phyloP scores from a whole-genome alignment of 1,140 invertebrate genomes.

The Rhizoglyphus robini region DNA sequence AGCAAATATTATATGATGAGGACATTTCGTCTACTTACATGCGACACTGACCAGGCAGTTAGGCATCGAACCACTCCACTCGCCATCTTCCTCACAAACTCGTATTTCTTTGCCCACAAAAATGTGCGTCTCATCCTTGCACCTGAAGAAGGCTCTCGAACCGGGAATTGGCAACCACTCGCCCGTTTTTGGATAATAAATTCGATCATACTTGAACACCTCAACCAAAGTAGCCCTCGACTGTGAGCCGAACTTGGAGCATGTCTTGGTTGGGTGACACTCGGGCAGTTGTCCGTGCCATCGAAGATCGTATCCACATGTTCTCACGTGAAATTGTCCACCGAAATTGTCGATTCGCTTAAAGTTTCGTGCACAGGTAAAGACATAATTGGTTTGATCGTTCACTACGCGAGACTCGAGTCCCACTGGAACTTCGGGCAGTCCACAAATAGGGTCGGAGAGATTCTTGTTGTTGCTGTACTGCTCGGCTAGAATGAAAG shows the following conservation, averaged over 20 bases:
- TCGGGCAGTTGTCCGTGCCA: slow-evolving; percentile 10
- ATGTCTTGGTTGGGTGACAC: neutral
- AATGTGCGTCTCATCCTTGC: slow-evolving; percentile 17
- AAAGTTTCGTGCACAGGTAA: neutral
- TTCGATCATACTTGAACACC: slow-evolving; percentile 9
- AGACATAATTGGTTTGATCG: slow-evolving; percentile 14
- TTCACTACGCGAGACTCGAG: slow-evolving; percentile 5
- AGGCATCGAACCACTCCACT: slow-evolving; percentile 10
- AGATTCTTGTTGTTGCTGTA: slow-evolving; percentile 14
- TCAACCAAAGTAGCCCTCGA: neutral
- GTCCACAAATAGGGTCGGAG: slow-evolving; percentile 9
- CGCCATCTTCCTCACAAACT: slow-evolving; percentile 14
- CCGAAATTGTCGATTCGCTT: slow-evolving; percentile 1
- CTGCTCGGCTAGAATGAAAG: slow-evolving; percentile 17
- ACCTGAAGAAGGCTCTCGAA: slow-evolving; percentile 2
- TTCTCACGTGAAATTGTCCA: neutral
- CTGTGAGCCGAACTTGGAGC: neutral
- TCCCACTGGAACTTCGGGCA: slow-evolving; percentile 9
- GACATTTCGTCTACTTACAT: slow-evolving; percentile 11
- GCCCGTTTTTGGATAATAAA: neutral
- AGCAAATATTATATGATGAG: too few species aligned
- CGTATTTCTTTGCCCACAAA: slow-evolving; percentile 18
- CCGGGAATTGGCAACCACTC: slow-evolving; percentile 8
- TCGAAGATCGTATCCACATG: slow-evolving; percentile 3
- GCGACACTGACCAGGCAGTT: slow-evolving; percentile 1